phyloP scores from a whole-genome alignment of 2,888 invertebrate genomes.

The Subacronicta megacephala region DNA sequence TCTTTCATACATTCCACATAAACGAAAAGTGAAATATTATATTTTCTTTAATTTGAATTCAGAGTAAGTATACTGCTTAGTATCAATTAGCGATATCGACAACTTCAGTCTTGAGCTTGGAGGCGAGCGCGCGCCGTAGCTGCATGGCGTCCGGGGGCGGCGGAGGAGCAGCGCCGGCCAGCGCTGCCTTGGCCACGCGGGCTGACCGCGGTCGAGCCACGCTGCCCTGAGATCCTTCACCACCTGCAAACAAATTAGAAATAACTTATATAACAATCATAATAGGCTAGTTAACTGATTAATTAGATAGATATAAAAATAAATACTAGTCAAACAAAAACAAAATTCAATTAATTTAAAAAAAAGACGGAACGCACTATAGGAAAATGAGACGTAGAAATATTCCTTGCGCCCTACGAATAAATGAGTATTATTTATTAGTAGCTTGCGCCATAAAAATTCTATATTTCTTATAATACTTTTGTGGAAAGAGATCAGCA shows the following conservation, averaged over 20 bases:
- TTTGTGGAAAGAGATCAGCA: too few relatives aligned
- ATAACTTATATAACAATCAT: too few relatives aligned
- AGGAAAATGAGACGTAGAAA: too few relatives aligned
- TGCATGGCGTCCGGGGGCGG: slow-evolving; percentile 91
- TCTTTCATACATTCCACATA: slow-evolving; percentile 61
- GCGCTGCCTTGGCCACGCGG: slow-evolving; percentile 92
- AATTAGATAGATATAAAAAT: too few relatives aligned
- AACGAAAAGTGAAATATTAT: slow-evolving; percentile 22
- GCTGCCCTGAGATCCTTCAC: slow-evolving; percentile 84
- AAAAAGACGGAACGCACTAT: too few relatives aligned
- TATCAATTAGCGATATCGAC: slow-evolving; percentile 87
- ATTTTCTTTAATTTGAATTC: slow-evolving; percentile 26
- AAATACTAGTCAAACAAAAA: too few relatives aligned
- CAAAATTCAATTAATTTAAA: too few relatives aligned
- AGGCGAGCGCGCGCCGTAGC: slow-evolving; percentile 95
- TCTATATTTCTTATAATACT: too few relatives aligned
- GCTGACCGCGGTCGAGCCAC: slow-evolving; percentile 92
- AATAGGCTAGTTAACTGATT: too few relatives aligned
- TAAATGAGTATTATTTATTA: too few relatives aligned
- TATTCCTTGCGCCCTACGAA: too few relatives aligned
- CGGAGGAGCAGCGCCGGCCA: slow-evolving; percentile 87
- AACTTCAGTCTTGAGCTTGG: slow-evolving; percentile 95
- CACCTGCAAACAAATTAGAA: slow-evolving; percentile 74
- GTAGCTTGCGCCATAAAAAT: too few relatives aligned
- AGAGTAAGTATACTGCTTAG: slow-evolving; percentile 19